phyloP scores from a whole-genome alignment of 2,113 vertebrate species.

The Heterocephalus glaber region DNA sequence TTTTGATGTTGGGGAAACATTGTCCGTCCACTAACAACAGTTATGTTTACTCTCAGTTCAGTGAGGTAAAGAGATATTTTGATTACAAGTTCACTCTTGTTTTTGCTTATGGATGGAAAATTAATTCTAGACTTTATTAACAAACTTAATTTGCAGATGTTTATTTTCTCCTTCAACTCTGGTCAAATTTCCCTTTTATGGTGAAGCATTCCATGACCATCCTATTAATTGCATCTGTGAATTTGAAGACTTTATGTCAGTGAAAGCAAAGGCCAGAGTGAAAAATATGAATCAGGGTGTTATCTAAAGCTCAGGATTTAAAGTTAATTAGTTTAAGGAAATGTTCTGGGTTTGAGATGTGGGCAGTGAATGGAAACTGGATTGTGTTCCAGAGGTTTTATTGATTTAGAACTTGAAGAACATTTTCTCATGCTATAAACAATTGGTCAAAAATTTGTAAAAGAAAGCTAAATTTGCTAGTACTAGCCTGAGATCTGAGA shows the following conservation, averaged over 20 bases:
- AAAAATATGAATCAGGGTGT: background rate
- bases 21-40: background rate
- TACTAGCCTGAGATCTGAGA: background rate
- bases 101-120: background rate
- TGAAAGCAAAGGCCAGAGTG: background rate
- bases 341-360: background rate
- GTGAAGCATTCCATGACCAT: background rate
- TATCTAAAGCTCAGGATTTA: background rate
- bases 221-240: background rate
- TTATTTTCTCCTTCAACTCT: background rate
- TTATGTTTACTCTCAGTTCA: background rate
- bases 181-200: background rate
- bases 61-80: background rate
- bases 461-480: background rate
- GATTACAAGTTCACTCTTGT: background rate
- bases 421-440: background rate
- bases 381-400: background rate
- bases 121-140: constrained; percentile 20
- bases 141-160: constrained; percentile 18
- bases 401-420: constrained; percentile 14
- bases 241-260: constrained; percentile 17
- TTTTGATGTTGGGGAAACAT: background rate
- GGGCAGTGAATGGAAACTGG: background rate
- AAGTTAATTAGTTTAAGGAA: constrained; percentile 19
- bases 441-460: background rate